A percentile compares a stretch with the other conserved stretches of the same genome.
phyloP scores from a whole-genome alignment of 2,888 invertebrate species.

The Tanytarsus gracilentus region DNA sequence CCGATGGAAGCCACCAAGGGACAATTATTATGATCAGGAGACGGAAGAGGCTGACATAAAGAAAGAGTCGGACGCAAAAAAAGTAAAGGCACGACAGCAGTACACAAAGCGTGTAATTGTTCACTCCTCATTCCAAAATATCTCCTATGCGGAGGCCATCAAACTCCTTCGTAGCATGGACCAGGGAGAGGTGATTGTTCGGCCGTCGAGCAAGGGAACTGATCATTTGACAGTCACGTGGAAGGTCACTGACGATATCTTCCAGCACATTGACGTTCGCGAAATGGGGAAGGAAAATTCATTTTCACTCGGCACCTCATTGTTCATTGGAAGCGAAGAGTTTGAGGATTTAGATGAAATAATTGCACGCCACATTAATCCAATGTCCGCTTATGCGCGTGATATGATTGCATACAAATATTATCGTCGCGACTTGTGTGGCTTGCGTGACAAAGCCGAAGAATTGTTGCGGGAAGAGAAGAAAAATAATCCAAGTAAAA shows the following conservation, averaged over 20 bases:
- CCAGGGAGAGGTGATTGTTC: constrained; percentile 91
- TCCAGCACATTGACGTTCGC: constrained; percentile 91
- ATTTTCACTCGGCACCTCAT: constrained; percentile 79
- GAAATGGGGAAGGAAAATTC: constrained; percentile 96
- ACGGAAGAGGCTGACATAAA: constrained; percentile 70
- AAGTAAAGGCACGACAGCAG: constrained; percentile 70
- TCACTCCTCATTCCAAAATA: constrained; percentile 95
- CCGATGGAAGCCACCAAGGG: constrained; percentile 84
- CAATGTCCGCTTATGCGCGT: constrained; percentile 88
- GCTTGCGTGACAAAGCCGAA: constrained; percentile 78
- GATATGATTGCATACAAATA: constrained; percentile 90
- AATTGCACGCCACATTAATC: constrained; percentile 89
- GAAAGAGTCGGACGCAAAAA: constrained; percentile 71
- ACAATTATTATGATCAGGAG: constrained; percentile 84
- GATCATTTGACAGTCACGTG: constrained; percentile 97
- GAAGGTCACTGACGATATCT: constrained; percentile 92
- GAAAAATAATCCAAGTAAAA: constrained; percentile 74
- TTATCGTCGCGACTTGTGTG: constrained; percentile 66
- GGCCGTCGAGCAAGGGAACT: constrained; percentile 94
- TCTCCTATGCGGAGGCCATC: constrained; percentile 86
- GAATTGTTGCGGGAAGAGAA: constrained; percentile 83
- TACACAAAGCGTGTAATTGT: constrained; percentile 95
- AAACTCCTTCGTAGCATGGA: constrained; percentile 85
- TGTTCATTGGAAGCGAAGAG: constrained; percentile 85
- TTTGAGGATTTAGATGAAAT: constrained; percentile 99